Evolutionary conservation across 2,888 invertebrate genomes (phyloP), one percentile per base, ranked within the genome.

Genomic region (Anodontia alba): DNA sequence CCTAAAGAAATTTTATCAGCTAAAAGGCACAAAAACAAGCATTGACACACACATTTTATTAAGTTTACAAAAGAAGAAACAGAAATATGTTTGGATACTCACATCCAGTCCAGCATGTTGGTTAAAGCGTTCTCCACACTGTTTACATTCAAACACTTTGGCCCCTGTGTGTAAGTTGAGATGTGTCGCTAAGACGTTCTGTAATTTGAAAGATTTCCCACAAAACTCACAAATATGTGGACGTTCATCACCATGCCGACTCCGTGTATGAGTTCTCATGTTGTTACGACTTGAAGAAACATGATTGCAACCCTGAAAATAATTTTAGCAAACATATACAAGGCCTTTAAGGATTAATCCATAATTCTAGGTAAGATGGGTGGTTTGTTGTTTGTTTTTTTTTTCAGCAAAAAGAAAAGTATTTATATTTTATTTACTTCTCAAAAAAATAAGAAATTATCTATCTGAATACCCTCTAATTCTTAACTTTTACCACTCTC

Each of bases 221-320:
- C 86, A 86, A 73, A 86, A 86, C 72, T 86, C 83, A 80, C 86
- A 86, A 31, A 81, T 72, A 51, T 86, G 86, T 2, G 86, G 86
- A 2, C 86, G 74, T 10, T 79, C 83, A 3, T 62, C 57, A 31
- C 71, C 79, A 73, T 86, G 86, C 15, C 83, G 81, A 70, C 83
- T 86, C 62, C 78, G 76, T 54, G 78, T 74, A 71, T 86, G 86
- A 42, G 80, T 81, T n/a, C 78, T 66, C 51, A 83, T 51, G 62
- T 81, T 86, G 72, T 78, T 72, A 31, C 73, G 75, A 73, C 81
- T 80, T 42, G 80, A 79, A 23, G 86, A 81, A 42, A 86, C 81
- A 76, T 86, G 81, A 20, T 23, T 68, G 79, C 83, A 86, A n/a
- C 79, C 83, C 86, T 86, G 76, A 26, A 81, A 82, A 20, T 3